Conservation (phyloP, 2,113 vertebrate genomes). For the Sapayoa aenigma region DNA sequence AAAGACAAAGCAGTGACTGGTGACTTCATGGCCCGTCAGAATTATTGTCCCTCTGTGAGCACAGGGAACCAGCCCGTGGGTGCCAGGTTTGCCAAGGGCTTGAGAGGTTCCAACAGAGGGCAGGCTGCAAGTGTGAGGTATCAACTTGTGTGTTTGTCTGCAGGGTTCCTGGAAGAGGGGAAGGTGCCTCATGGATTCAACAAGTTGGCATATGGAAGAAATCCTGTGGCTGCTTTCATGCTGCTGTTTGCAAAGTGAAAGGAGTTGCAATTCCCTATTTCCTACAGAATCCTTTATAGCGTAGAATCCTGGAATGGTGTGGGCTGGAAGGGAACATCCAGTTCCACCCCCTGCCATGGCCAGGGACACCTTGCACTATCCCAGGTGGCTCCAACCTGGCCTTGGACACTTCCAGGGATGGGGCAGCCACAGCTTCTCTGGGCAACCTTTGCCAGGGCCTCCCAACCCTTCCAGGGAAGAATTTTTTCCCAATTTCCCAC, state of each 20-base stretch:
- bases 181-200: rapidly evolving
- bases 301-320: not conserved
- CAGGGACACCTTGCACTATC: not conserved
- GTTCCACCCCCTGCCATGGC: no score
- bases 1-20: not conserved
- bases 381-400: not conserved
- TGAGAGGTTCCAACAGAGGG: rapidly evolving
- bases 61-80: not conserved
- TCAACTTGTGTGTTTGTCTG: not conserved
- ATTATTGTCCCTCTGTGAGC: not conserved
- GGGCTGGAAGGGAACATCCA: not conserved
- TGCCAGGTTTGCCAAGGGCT: not conserved
- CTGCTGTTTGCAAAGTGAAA: not conserved
- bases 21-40: not conserved
- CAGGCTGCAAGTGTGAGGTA: rapidly evolving
- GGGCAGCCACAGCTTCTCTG: not conserved
- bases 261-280: not conserved
- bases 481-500: not conserved
- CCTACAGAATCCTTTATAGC: not conserved
- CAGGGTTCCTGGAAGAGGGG: not conserved
- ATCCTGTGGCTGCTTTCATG: not conserved
- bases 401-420: not conserved
- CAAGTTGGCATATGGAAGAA: not conserved
- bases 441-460: not conserved
- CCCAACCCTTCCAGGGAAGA: not conserved